Evolutionary conservation across 2,888 invertebrate genomes (phyloP).

Genomic region (Scaptomyza cyrtandrae): DNA sequence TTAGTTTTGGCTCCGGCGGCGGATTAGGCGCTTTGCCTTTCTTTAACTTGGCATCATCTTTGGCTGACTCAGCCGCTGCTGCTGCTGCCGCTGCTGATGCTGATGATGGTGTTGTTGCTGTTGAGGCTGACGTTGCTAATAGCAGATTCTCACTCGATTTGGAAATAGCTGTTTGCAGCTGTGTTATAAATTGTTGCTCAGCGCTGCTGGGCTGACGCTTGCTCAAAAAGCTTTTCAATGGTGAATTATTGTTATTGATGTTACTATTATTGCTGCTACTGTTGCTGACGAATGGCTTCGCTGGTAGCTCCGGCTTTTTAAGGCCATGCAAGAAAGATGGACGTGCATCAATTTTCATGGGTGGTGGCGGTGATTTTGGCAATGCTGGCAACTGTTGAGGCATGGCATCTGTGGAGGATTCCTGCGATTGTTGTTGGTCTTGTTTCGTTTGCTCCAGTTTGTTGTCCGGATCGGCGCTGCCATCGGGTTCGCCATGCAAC

Average conservation of each 20-base stretch:
- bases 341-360: slow-evolving; percentile 85
- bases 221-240: slow-evolving; percentile 86
- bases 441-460: slow-evolving; percentile 87
- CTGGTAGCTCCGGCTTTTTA: slow-evolving; percentile 89
- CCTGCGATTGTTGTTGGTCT: slow-evolving; percentile 85
- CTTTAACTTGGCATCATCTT: slow-evolving; percentile 84
- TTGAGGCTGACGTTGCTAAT: slow-evolving; percentile 48
- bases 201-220: slow-evolving; percentile 84
- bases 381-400: slow-evolving; percentile 86
- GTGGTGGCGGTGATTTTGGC: slow-evolving; percentile 85
- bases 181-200: slow-evolving; percentile 86
- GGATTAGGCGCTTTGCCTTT: slow-evolving; percentile 93
- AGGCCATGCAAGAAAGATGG: slow-evolving; percentile 90
- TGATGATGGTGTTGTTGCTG: slow-evolving; percentile 15
- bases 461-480: slow-evolving; percentile 93
- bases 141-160: slow-evolving; percentile 78
- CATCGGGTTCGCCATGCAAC: slow-evolving; percentile 93
- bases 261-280: slow-evolving; percentile 27
- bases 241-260: slow-evolving; percentile 76
- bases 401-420: slow-evolving; percentile 13
- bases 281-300: slow-evolving; percentile 87
- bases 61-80: slow-evolving; percentile 60
- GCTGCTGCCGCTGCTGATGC: slow-evolving; percentile 41
- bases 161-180: slow-evolving; percentile 85
- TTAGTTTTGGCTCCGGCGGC: slow-evolving; percentile 82